A percentile compares a stretch with the other conserved stretches of the same genome.
Conservation (phyloP, 2,888 invertebrate genomes). For the Agrochola lota region DNA sequence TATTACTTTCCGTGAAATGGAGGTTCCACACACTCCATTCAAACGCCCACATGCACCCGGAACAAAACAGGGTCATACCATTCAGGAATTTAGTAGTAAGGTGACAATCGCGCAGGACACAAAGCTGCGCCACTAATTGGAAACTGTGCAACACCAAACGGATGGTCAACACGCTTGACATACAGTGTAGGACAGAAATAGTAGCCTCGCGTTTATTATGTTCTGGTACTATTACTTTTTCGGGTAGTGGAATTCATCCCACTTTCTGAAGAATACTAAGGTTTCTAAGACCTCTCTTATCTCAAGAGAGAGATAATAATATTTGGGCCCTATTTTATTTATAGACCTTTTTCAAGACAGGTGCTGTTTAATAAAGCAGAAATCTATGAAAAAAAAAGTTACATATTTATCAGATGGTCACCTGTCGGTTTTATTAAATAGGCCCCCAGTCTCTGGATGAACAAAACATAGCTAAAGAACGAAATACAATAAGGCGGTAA, state of each 20-base stretch:
- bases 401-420: too few relatives aligned
- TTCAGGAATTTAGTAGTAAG: conserved; percentile 58
- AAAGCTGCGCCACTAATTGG: conserved; percentile 84
- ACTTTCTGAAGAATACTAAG: not conserved
- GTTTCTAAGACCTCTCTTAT: not conserved
- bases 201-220: not conserved
- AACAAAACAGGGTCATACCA: conserved; percentile 36
- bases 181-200: conserved; percentile 57
- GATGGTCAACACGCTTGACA: conserved; percentile 75
- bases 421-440: too few relatives aligned
- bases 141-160: conserved; percentile 76
- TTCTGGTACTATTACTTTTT: not conserved
- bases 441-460: too few relatives aligned
- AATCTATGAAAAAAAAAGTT: too few relatives aligned
- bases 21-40: not conserved
- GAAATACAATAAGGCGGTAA: too few relatives aligned
- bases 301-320: not conserved
- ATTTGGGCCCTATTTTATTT: too few relatives aligned
- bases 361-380: too few relatives aligned
- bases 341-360: too few relatives aligned
- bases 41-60: not conserved
- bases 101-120: conserved; percentile 72
- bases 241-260: not conserved
- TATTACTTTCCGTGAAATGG: too few relatives aligned
- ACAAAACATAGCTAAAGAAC: not conserved